A percentile compares a stretch with the other conserved stretches of the same genome.
Conservation (phyloP, 2,113 vertebrate species). For the Sprattus sprattus region DNA sequence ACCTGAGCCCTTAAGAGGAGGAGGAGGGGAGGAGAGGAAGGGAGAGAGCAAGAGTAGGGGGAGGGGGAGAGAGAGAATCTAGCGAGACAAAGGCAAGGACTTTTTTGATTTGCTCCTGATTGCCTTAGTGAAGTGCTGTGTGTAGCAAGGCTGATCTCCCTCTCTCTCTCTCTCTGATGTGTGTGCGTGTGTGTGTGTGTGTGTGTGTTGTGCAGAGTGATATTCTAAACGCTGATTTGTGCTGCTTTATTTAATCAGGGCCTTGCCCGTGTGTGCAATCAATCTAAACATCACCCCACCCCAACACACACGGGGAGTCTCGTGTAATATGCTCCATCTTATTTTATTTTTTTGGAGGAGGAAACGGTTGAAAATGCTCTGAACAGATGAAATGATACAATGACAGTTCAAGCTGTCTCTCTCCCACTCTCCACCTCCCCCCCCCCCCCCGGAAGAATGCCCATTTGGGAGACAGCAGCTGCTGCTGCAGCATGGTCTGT, state of each 20-base stretch:
- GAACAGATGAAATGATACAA: not conserved
- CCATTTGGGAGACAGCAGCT: constrained; percentile 48
- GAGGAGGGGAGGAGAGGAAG: not conserved
- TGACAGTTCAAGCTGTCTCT: constrained; percentile 5
- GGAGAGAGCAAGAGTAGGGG: constrained; percentile 4
- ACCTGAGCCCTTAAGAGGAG: constrained; percentile 61
- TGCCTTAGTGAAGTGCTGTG: constrained; percentile 4
- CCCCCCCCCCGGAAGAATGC: constrained; percentile 46
- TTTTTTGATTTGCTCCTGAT: constrained; percentile 30
- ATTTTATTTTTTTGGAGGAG: not conserved
- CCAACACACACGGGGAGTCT: not conserved
- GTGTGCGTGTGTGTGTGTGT: not conserved
- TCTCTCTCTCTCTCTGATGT: not conserved
- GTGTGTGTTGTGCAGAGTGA: no score
- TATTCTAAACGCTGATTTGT: no score
- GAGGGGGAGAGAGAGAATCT: constrained; percentile 29
- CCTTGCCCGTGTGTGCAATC: not conserved
- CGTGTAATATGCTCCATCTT: not conserved
- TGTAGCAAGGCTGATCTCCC: not conserved
- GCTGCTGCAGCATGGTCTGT: constrained; percentile 52
- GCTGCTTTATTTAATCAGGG: no score
- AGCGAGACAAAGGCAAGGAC: not conserved
- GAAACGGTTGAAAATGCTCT: not conserved
- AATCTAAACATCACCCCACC: not conserved
- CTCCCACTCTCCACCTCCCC: constrained; percentile 38